These are phyloP conservation scores for Dolichoris vasculosae DNA, from an alignment of 1,140 invertebrate genomes.

Conservation along the genomic window DNA sequence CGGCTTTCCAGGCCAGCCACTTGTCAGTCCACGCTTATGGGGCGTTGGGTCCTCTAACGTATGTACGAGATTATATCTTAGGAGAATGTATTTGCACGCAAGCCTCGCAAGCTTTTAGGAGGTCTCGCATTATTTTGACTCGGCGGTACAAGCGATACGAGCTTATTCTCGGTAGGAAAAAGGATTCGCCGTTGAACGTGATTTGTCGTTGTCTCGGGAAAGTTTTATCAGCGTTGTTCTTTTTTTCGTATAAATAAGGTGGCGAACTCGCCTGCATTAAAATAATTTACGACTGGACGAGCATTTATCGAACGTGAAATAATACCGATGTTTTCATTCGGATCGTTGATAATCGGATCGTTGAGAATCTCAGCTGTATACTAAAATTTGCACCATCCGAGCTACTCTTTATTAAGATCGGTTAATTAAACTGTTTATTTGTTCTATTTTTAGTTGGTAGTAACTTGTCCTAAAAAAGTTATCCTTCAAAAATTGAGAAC, in stretches of 20 bases:
- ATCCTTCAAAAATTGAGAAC: background rate
- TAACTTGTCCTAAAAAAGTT: constrained; percentile 1
- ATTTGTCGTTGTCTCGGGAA: background rate
- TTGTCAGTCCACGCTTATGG: background rate
- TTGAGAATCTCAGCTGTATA: background rate
- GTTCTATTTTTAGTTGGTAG: constrained; percentile 7
- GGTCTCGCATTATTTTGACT: too few species aligned
- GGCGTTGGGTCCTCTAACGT: background rate
- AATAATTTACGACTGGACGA: background rate
- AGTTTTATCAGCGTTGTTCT: background rate
- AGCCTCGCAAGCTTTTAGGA: too few species aligned
- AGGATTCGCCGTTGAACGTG: background rate
- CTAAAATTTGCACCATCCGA: background rate
- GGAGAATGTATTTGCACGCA: too few species aligned
- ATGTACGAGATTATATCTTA: background rate
- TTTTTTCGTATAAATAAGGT: too few species aligned
- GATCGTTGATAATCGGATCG: background rate
- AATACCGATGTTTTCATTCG: background rate
- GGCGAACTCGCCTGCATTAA: background rate
- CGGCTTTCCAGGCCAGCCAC: background rate
- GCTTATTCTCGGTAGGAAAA: too few species aligned
- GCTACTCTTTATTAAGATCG: background rate
- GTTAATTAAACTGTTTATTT: constrained; percentile 18
- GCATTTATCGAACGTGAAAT: background rate
- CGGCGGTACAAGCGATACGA: too few species aligned